These are phyloP conservation scores for Limnodromus scolopaceus DNA, from an alignment of 2,797 vertebrate genomes.

Conservation along the genomic window DNA sequence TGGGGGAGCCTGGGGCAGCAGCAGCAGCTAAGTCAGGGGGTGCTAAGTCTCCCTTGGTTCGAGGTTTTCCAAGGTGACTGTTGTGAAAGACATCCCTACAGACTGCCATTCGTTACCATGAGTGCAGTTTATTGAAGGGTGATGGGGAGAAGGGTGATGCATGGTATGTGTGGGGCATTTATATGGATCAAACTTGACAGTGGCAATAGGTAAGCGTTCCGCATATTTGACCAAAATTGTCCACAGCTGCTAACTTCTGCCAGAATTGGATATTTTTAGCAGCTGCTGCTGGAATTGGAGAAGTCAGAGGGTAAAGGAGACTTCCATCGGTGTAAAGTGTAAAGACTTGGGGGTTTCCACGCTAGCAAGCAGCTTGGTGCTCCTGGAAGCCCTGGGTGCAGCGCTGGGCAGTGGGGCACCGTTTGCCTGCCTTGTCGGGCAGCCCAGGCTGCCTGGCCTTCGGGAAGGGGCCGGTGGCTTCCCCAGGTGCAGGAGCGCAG, in stretches of 20 bases:
- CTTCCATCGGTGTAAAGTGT: not conserved
- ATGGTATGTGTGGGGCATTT: rapidly evolving
- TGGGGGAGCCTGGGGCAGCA: not conserved
- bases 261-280: not conserved
- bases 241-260: not conserved
- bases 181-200: not conserved
- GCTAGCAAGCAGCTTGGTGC: not conserved
- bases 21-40: not conserved
- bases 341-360: not conserved
- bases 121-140: not conserved
- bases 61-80: not conserved
- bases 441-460: not conserved
- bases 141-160: not conserved
- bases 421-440: rapidly evolving
- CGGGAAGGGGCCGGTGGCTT: not conserved
- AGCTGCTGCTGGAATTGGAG: not conserved
- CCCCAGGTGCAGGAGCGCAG: not conserved
- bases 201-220: rapidly evolving
- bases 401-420: not conserved
- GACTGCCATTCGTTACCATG: rapidly evolving
- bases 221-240: not conserved
- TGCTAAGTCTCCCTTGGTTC: not conserved
- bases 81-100: not conserved
- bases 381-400: not conserved
- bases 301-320: not conserved